phyloP scores from a whole-genome alignment of 1,140 invertebrate genomes.

The Panagrolaimus sp. region DNA sequence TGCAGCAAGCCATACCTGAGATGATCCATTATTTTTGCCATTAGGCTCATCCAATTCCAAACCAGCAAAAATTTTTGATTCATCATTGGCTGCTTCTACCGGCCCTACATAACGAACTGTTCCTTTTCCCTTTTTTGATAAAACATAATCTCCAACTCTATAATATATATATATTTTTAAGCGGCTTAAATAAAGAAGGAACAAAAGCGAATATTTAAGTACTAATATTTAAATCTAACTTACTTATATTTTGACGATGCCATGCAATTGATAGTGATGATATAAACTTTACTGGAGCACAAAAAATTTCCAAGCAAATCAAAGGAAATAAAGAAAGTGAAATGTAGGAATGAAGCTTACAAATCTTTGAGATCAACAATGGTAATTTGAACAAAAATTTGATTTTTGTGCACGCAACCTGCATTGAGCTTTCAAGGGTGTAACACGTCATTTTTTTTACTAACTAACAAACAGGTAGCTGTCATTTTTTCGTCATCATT shows the following conservation, averaged over 20 bases:
- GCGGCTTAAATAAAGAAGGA: not conserved
- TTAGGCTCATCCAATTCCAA: not conserved
- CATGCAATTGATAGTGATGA: not conserved
- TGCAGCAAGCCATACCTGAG: not conserved
- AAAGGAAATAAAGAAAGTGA: too few species aligned
- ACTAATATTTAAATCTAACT: not conserved
- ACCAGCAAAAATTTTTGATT: not conserved
- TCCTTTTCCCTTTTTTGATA: not conserved
- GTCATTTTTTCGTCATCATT: too few species aligned
- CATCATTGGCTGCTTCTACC: not conserved
- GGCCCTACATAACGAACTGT: not conserved
- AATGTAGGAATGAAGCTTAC: too few species aligned
- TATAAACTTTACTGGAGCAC: too few species aligned
- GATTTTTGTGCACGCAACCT: too few species aligned
- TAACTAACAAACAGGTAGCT: too few species aligned
- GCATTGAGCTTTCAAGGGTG: too few species aligned
- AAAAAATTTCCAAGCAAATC: too few species aligned
- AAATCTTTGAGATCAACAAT: too few species aligned
- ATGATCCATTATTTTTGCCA: slow-evolving; percentile 4
- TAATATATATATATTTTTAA: not conserved
- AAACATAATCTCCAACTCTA: slow-evolving; percentile 1
- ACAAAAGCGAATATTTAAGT: not conserved
- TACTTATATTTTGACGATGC: not conserved
- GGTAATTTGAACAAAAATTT: too few species aligned
- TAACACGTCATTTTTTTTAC: too few species aligned